Evolutionary conservation across 2,888 invertebrate genomes (phyloP), one percentile per base, ranked within the genome.

Genomic region (Selenia dentaria): DNA sequence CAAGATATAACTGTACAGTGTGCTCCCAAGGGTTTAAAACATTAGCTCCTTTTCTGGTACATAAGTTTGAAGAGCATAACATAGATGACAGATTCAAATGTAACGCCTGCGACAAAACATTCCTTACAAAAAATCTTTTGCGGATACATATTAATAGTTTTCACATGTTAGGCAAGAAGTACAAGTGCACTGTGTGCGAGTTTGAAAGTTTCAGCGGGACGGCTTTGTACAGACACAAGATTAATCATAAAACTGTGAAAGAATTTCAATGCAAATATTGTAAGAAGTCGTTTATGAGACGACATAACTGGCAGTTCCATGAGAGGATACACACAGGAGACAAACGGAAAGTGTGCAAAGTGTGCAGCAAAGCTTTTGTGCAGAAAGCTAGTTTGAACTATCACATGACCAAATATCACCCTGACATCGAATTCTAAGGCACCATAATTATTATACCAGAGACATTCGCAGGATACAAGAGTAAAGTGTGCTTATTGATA

Each of bases 321-420:
- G 85, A 83, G 51, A 59, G 74, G 41, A 86, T 88, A 0, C 89
- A 88, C 24, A 87, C 84, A 0, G 87, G 81, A 0, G 89, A 88
- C 20, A 66, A 76, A 31, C 60, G 79, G 51, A 83, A 87, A 37
- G 72, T 82, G 0, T 89, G 89, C 46, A 57, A 45, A 1, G 70
- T 72, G 0, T 89, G 89, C 34, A 75, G 83, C 0, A 80, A 89
- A 40, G 82, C 83, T 24, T 91, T 88, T 42, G 25, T 87, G 0
- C 86, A 89, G 48, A 87, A 87, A 51, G 82, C 88, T 0, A 88
- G 88, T 45, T 54, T 86, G 44, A 88, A 88, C 48, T 88, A 84
- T 49, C 87, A 89, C 16, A 87, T 88, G 88, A 60, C 72, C 0
- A 89, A 84, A 27, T 79, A 85, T 40, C 86, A 89, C 51, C 86